Percentiles rank a stretch among this genome's conserved stretches.
phyloP scores from a whole-genome alignment of 2,113 vertebrate genomes.

The Caranx melampygus region DNA sequence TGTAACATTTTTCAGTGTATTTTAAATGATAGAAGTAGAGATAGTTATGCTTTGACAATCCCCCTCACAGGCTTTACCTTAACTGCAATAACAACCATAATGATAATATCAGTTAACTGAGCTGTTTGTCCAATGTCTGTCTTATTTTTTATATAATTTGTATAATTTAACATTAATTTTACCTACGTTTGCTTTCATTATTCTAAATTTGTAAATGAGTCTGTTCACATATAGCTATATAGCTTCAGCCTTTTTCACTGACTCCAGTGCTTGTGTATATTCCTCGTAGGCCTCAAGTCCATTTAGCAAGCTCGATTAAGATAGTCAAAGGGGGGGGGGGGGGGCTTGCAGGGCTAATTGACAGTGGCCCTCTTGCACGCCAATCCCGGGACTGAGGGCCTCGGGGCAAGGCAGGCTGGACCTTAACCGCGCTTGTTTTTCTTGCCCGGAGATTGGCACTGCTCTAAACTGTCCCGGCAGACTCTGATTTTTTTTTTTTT shows the following conservation, averaged over 20 bases:
- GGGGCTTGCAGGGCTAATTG: slow-evolving; percentile 76
- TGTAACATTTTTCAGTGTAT: neutral
- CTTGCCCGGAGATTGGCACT: slow-evolving; percentile 70
- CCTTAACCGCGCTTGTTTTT: slow-evolving; percentile 68
- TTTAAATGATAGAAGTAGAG: too few relatives aligned
- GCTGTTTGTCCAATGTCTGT: neutral
- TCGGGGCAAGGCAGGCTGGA: slow-evolving; percentile 61
- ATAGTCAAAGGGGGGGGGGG: slow-evolving; percentile 31
- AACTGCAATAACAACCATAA: neutral
- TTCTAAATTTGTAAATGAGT: neutral
- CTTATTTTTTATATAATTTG: neutral
- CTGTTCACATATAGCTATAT: neutral
- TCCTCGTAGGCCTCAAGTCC: slow-evolving; percentile 30
- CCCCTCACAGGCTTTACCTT: neutral
- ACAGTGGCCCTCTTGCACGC: slow-evolving; percentile 80
- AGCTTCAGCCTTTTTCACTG: neutral
- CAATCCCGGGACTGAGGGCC: slow-evolving; percentile 78
- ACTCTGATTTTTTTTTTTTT: neutral
- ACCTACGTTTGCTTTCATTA: neutral
- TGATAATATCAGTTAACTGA: neutral
- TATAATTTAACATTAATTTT: neutral
- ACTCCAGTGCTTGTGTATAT: neutral
- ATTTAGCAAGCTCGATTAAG: slow-evolving; percentile 64
- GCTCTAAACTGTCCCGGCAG: slow-evolving; percentile 61
- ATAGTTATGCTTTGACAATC: neutral